Evolutionary conservation across 2,797 vertebrate species (phyloP), one percentile per base, ranked within the genome.

Genomic region (Hozukius guyotensis): DNA sequence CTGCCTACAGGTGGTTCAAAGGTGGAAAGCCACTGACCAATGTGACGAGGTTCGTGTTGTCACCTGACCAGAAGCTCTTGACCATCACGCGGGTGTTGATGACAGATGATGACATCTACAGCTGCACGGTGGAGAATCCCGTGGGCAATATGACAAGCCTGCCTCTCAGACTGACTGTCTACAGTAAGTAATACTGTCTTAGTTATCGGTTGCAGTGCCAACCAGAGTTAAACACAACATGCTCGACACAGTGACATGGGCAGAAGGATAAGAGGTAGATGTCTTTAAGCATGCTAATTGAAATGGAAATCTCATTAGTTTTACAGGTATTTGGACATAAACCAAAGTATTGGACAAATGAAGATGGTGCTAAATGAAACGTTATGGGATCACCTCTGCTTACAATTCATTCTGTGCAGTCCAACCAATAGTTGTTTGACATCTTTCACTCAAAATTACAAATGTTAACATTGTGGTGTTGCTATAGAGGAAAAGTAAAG

Each of bases 1-100:
- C 97, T 22, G 92, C 92, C 5, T 99, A 99, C 88, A 97, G 94
- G 38, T 99, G 98, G 98, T 93, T 96, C 80, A 99, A 99, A 92
- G 98, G 97, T 0, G 97, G 97, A 68, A 96, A 97, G 71, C 96
- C 95, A 0, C 95, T 99, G 82, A 93, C 86, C 92, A 98, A 98
- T 0, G 96, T 97, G 88, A 97, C 97, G 0, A 93, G 98, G 76
- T 95, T 99, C 55, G 88, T 96, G 59, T 88, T 99, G 79, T 99
- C 98, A 16, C 93, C 95, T 0, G 96, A 99, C 91, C 97, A 97
- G 86, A 98, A 97, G 93, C 87, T 97, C 61, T 88, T 99, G 93
- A 99, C 97, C 88, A 97, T 99, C 93, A 95, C 93, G 0, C 95
- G 97, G 0, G 97, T 99, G 78, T 89, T 97, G 81, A 97, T 98